A percentile compares a stretch with the other conserved stretches of the same genome.
These are phyloP conservation scores for Boulengeromyrus knoepffleri DNA, from an alignment of 2,113 vertebrate genomes.

Conservation along the genomic window DNA sequence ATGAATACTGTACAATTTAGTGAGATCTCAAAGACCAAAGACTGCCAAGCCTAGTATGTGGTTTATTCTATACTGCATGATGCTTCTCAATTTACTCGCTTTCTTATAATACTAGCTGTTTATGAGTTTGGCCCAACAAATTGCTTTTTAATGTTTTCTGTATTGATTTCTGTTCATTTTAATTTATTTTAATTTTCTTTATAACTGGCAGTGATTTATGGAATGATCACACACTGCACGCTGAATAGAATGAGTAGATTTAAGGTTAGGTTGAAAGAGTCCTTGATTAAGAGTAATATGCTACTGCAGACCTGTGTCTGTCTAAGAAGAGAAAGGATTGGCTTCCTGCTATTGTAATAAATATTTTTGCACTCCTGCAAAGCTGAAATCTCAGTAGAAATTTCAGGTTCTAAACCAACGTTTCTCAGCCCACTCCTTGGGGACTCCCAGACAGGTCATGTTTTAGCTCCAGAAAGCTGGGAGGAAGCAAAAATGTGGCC, in stretches of 20 bases:
- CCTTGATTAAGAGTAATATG: neutral
- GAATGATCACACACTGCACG: neutral
- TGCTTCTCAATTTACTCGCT: constrained; percentile 66
- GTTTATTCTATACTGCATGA: constrained; percentile 76
- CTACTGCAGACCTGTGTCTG: neutral
- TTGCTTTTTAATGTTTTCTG: constrained; percentile 15
- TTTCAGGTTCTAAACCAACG: neutral
- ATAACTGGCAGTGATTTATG: neutral
- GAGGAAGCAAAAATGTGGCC: neutral
- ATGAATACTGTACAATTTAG: constrained; percentile 43
- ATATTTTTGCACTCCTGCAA: neutral
- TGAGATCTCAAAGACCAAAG: constrained; percentile 60
- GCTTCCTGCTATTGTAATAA: neutral
- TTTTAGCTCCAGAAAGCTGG: neutral
- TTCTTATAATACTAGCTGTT: constrained; percentile 54
- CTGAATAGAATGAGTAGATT: neutral
- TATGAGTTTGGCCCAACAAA: constrained; percentile 57
- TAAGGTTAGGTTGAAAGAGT: neutral
- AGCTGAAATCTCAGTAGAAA: neutral
- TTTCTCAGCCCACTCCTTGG: neutral
- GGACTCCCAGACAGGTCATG: neutral
- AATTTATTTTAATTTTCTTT: neutral
- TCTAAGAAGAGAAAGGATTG: neutral
- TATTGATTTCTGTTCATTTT: constrained; percentile 3
- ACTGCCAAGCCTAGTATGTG: constrained; percentile 80